Evolutionary conservation across 2,888 invertebrate species (phyloP).

Genomic region (Drosophila robusta): DNA sequence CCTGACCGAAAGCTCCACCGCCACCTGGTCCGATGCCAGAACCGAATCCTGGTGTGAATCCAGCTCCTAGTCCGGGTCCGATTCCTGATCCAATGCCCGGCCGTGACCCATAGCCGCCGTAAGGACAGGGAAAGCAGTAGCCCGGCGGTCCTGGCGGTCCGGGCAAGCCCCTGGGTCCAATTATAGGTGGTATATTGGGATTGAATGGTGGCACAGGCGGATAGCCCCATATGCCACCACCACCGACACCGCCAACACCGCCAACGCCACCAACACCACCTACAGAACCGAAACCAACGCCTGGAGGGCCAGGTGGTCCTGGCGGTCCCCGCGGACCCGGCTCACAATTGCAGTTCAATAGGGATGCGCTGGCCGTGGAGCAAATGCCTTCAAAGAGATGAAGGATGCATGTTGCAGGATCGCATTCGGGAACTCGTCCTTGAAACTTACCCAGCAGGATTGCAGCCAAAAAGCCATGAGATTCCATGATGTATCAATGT

Average conservation of each 20-base stretch:
- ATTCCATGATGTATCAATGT: slow-evolving; percentile 50
- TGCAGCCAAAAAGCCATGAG: slow-evolving; percentile 18
- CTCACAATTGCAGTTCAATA: slow-evolving; percentile 73
- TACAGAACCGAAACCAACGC: not conserved
- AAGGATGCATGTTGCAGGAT: not conserved
- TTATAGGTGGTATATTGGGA: slow-evolving; percentile 36
- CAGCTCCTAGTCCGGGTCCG: slow-evolving; percentile 22
- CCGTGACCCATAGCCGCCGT: slow-evolving; percentile 9
- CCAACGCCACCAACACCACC: not conserved
- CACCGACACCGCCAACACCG: slow-evolving; percentile 5
- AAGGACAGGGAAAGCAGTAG: slow-evolving; percentile 68
- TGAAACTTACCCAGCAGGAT: slow-evolving; percentile 58
- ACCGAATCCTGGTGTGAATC: not conserved
- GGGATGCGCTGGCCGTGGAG: slow-evolving; percentile 32
- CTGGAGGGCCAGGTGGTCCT: slow-evolving; percentile 52
- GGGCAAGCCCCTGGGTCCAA: slow-evolving; percentile 63
- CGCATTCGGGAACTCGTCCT: not conserved
- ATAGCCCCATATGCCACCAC: slow-evolving; percentile 49
- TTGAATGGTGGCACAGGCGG: slow-evolving; percentile 52
- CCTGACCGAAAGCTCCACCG: slow-evolving; percentile 3
- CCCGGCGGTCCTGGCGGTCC: slow-evolving; percentile 74
- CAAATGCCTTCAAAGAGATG: slow-evolving; percentile 38
- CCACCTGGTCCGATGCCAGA: slow-evolving; percentile 12
- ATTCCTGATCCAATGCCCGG: slow-evolving; percentile 22
- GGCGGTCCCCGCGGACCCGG: slow-evolving; percentile 59